Conservation (phyloP, 2,888 invertebrate species). For the Synergus umbraculus region DNA sequence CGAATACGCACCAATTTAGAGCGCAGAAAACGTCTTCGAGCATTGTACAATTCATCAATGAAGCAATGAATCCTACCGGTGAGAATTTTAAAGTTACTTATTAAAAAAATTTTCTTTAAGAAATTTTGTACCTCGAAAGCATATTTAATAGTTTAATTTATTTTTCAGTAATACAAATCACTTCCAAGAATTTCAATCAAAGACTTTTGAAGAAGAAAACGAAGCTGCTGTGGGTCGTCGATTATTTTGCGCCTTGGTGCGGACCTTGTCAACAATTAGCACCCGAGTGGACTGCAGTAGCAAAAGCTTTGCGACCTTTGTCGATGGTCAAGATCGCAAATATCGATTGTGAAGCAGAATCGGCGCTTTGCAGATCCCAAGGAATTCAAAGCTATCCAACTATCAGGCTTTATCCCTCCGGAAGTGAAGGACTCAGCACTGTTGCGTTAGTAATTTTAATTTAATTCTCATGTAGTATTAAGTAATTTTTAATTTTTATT, state of each 20-base stretch:
- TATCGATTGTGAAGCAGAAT: conserved; percentile 83
- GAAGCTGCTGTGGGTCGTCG: conserved; percentile 83
- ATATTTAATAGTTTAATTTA: conserved; percentile 19
- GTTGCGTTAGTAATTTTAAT: conserved; percentile 77
- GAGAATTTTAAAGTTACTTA: conserved; percentile 47
- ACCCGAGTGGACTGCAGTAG: conserved; percentile 84
- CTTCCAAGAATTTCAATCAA: conserved; percentile 79
- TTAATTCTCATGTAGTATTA: not conserved
- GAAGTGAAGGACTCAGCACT: conserved; percentile 78
- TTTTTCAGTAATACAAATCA: conserved; percentile 80
- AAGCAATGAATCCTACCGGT: conserved; percentile 79
- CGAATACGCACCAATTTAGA: conserved; percentile 79
- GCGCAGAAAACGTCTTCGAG: conserved; percentile 81
- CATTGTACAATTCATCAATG: conserved; percentile 83
- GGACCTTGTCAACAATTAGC: conserved; percentile 85
- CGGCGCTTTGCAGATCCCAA: conserved; percentile 80
- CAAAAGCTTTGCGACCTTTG: conserved; percentile 78
- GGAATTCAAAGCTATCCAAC: conserved; percentile 84
- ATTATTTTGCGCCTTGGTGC: conserved; percentile 88
- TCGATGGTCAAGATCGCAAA: conserved; percentile 81
- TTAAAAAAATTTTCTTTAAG: too few species aligned
- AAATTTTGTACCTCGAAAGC: too few species aligned
- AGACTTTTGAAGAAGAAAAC: conserved; percentile 79
- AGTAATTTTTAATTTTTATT: not conserved
- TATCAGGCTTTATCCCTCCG: conserved; percentile 83